Percentiles rank a stretch among this genome's conserved stretches.
These are phyloP conservation scores for Panthera tigris DNA, from an alignment of 2,113 vertebrate genomes.

Conservation along the genomic window DNA sequence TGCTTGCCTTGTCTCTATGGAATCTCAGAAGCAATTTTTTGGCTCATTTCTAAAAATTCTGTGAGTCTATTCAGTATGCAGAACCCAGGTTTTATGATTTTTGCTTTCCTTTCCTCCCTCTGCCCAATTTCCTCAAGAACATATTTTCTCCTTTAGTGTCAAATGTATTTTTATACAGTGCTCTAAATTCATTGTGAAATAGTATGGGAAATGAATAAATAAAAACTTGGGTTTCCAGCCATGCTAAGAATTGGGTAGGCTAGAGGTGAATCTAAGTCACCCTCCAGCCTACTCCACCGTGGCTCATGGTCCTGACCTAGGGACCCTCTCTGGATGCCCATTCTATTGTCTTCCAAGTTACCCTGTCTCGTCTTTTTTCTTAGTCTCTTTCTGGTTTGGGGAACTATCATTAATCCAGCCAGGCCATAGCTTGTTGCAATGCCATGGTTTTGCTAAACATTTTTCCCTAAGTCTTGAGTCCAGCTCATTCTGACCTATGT, in stretches of 20 bases:
- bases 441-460: neutral
- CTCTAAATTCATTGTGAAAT: neutral
- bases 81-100: neutral
- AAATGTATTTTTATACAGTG: neutral
- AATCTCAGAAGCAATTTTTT: neutral
- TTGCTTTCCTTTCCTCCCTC: neutral
- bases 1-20: neutral
- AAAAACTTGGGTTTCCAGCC: neutral
- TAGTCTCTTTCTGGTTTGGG: neutral
- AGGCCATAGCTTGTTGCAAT: neutral
- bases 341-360: rapidly evolving
- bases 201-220: neutral
- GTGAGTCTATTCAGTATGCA: neutral
- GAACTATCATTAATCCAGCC: neutral
- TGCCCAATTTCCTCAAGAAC: slow-evolving; percentile 32
- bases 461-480: neutral
- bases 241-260: neutral
- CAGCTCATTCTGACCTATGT: neutral
- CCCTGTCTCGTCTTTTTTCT: neutral
- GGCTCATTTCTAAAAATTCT: neutral
- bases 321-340: neutral
- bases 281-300: neutral
- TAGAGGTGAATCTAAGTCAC: neutral
- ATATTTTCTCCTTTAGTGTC: neutral
- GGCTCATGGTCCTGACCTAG: neutral